Evolutionary conservation across 2,888 invertebrate genomes (phyloP).

Genomic region (Rhogogaster chlorosoma): DNA sequence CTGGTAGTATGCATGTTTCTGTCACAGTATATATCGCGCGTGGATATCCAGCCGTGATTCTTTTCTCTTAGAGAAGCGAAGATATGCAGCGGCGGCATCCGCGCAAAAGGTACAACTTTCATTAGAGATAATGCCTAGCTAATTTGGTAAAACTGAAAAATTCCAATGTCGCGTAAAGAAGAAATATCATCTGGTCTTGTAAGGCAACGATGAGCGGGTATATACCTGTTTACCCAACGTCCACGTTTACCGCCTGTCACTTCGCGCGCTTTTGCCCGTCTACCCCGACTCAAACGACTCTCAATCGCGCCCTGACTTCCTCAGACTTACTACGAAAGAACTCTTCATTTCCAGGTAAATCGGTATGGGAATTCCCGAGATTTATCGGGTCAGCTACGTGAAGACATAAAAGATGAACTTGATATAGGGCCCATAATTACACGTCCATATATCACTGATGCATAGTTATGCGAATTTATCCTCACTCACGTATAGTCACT

Average conservation of each 20-base stretch:
- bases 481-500: not conserved
- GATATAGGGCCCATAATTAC: not conserved
- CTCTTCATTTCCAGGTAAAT: conserved; percentile 44
- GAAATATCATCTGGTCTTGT: conserved; percentile 62
- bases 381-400: conserved; percentile 15
- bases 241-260: conserved; percentile 20
- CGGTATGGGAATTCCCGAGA: conserved; percentile 9
- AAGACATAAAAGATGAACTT: not conserved
- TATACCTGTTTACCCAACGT: not conserved
- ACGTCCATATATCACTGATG: not conserved
- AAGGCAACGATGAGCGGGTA: not conserved
- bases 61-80: conserved; percentile 16
- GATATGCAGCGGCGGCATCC: conserved; percentile 56
- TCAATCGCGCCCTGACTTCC: conserved; percentile 12
- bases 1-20: not conserved
- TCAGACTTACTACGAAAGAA: conserved; percentile 41
- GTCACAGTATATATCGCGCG: conserved; percentile 52
- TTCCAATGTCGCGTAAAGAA: conserved; percentile 74
- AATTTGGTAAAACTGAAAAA: conserved; percentile 75
- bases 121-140: conserved; percentile 74
- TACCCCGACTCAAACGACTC: conserved; percentile 4
- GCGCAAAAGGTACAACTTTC: conserved; percentile 67
- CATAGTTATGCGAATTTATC: not conserved
- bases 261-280: conserved; percentile 21
- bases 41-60: conserved; percentile 56